Percentiles rank a stretch among this genome's conserved stretches.
These are phyloP conservation scores for Agapornis canus DNA, from an alignment of 2,797 vertebrate genomes.

Conservation along the genomic window DNA sequence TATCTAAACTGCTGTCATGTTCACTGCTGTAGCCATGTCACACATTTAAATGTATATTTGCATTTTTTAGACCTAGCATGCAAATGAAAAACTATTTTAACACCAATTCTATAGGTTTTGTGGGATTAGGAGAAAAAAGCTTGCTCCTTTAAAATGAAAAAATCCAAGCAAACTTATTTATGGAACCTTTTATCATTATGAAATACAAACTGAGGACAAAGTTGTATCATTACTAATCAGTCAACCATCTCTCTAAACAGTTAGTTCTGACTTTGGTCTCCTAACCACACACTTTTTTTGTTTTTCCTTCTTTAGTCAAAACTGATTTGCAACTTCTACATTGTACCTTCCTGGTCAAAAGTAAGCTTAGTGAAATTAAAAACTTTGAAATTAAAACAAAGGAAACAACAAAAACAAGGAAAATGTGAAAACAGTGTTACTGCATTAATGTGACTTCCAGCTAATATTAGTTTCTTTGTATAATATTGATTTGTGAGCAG, in stretches of 20 bases:
- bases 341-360: not conserved
- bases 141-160: not conserved
- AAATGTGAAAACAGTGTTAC: not conserved
- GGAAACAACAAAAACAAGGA: not conserved
- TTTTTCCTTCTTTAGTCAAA: not conserved
- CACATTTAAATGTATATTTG: not conserved
- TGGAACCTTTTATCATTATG: not conserved
- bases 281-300: not conserved
- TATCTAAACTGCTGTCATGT: not conserved
- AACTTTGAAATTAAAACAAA: not conserved
- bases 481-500: not conserved
- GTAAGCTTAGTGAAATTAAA: not conserved
- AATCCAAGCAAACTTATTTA: not conserved
- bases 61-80: not conserved
- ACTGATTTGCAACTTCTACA: not conserved
- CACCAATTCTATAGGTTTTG: not conserved
- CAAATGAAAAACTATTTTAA: not conserved
- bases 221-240: not conserved
- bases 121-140: fast-evolving
- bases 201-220: not conserved
- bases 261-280: not conserved
- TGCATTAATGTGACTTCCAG: not conserved
- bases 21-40: not conserved
- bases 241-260: not conserved
- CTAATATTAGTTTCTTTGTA: not conserved